Base-by-base conservation (phyloP, 1,140 invertebrate species). In the Anastrepha ludens region DNA sequence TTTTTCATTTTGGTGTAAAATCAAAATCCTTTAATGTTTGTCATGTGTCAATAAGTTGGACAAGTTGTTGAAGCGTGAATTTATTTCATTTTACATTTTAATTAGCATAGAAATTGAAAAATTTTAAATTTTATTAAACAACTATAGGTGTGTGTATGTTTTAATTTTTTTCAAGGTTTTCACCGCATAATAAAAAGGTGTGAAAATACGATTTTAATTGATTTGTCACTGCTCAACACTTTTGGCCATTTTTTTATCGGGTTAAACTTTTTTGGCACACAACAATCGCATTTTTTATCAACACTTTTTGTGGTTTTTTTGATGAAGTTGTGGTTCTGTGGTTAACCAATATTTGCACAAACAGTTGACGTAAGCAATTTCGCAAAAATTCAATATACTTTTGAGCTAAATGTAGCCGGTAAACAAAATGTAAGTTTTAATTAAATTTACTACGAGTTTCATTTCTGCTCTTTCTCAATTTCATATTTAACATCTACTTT, bases 31-130 rank as follows among this genome's bases (percentile, higher is more conserved):
- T 11, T 17, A 13, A 47, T 74, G 13, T 44, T 44, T 47, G 15
- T 74, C 5, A 47, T 74, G 67, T 74, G 67, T 74, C 39, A 74
- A 74, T 74, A 74, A 74, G 39, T 74, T 47, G 41, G 29, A 29
- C 29, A 29, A 29, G 29, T 29, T 11, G 50, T 11, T 11, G 6
- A 8, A 1, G 17, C 41, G 39, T 47, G 41, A 17, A 74, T 74
- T 74, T n/a, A 74, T 17, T 74, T 44, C 6, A 13, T 74, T 74
- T 74, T n/a, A 74, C 67, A 74, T 74, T 74, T 74, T 44, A 47
- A 74, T 74, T 47, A 74, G 67, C 67, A 74, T 74, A 47, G 67
- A 74, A 74, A 74, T 47, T n/a, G 67, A 47, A 47, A 17, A 47
- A 44, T 6, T 44, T 13, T 74, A 11, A 44, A 74, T 74, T 17